Evolutionary conservation across 2,888 invertebrate genomes (phyloP).

Genomic region (Noctua comes): DNA sequence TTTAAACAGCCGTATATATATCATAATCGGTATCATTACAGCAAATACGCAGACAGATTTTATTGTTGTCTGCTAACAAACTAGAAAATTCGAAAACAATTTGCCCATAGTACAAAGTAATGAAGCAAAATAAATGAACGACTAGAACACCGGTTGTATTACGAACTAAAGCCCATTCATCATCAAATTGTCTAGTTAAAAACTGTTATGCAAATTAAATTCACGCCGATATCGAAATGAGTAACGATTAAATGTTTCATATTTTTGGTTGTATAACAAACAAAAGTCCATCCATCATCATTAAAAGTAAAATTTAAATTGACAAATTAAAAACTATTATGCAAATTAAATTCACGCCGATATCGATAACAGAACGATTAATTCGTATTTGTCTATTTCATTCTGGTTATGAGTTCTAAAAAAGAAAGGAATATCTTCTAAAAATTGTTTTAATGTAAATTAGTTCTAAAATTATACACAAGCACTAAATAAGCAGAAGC

Average conservation of each 20-base stretch:
- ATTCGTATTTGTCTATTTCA: neutral
- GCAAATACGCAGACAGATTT: neutral
- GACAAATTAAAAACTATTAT: conserved; percentile 10
- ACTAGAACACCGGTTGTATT: neutral
- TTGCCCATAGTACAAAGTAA: neutral
- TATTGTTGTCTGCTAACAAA: neutral
- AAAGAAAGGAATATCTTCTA: neutral
- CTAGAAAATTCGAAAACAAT: neutral
- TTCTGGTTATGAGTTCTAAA: neutral
- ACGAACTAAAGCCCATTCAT: neutral
- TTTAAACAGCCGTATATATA: too few species aligned
- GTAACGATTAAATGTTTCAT: neutral
- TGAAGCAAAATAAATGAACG: neutral
- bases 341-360: conserved; percentile 8
- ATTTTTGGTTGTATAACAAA: neutral
- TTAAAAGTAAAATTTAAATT: neutral
- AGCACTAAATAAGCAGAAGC: neutral
- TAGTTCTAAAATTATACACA: conserved; percentile 1
- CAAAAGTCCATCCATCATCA: too few species aligned
- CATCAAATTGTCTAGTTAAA: conserved; percentile 9
- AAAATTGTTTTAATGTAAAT: neutral
- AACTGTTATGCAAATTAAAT: conserved; percentile 13
- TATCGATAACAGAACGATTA: neutral
- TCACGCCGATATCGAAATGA: conserved; percentile 1
- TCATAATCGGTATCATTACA: too few species aligned